phyloP scores from a whole-genome alignment of 2,797 vertebrate species.

The Sebastes oblongus region DNA sequence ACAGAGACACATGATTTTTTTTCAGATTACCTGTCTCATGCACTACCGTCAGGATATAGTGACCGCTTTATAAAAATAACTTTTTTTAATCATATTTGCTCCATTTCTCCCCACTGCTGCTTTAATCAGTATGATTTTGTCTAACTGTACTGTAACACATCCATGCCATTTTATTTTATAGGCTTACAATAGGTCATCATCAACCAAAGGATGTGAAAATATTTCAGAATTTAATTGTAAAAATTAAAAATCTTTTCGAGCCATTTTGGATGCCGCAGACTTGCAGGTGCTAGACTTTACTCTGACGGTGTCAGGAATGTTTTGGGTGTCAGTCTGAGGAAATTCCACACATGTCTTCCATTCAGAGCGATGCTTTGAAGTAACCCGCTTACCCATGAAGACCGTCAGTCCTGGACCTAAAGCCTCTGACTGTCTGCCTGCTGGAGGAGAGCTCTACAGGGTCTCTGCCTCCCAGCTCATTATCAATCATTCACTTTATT shows the following conservation, averaged over 20 bases:
- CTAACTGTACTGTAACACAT: too few relatives aligned
- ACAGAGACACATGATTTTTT: too few relatives aligned
- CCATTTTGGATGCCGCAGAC: neutral
- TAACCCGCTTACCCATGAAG: slow-evolving; percentile 40
- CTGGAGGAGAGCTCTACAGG: slow-evolving; percentile 21
- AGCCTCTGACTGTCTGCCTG: neutral
- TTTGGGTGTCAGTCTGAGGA: slow-evolving; percentile 54
- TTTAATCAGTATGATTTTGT: too few relatives aligned
- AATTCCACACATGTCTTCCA: slow-evolving; percentile 67
- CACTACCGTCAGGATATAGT: too few relatives aligned
- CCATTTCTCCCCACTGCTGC: too few relatives aligned
- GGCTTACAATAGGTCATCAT: neutral
- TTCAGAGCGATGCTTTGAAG: slow-evolving; percentile 66
- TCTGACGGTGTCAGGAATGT: slow-evolving; percentile 53
- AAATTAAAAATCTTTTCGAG: neutral
- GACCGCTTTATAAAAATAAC: too few relatives aligned
- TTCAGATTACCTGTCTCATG: too few relatives aligned
- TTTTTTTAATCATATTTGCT: too few relatives aligned
- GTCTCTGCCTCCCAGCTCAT: neutral
- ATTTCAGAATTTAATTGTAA: neutral
- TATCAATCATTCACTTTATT: neutral
- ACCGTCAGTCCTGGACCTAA: neutral
- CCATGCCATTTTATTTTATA: too few relatives aligned
- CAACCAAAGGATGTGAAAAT: neutral
- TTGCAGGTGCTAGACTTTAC: slow-evolving; percentile 42